phyloP scores from a whole-genome alignment of 2,113 vertebrate species.

The Amphilophus citrinellus region DNA sequence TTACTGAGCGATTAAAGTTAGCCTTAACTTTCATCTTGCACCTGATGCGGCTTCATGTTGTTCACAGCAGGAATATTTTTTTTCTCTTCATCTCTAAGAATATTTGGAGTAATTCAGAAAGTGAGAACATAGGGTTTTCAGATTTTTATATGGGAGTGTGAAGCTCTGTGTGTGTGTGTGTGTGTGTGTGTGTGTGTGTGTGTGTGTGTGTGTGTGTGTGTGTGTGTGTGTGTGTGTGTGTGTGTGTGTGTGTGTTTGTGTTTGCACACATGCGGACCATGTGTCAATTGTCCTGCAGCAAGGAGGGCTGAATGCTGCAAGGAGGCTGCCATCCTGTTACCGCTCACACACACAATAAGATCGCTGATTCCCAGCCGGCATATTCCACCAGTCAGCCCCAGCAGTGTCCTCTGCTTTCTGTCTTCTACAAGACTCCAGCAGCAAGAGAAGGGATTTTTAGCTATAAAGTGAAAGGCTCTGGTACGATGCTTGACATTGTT shows the following conservation, averaged over 20 bases:
- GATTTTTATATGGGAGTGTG: conserved; percentile 42
- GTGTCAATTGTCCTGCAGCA: conserved; percentile 58
- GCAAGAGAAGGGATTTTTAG: not conserved
- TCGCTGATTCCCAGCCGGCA: not conserved
- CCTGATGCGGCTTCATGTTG: conserved; percentile 28
- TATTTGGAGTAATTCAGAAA: conserved; percentile 21
- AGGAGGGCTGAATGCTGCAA: conserved; percentile 44
- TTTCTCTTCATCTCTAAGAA: not conserved
- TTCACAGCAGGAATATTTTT: conserved; percentile 9
- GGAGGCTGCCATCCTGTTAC: conserved; percentile 28
- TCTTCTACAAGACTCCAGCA: not conserved
- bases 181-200: conserved; percentile 50
- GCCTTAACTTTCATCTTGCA: conserved; percentile 42
- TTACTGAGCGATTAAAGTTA: conserved; percentile 36
- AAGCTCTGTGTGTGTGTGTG: conserved; percentile 39
- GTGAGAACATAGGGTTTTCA: conserved; percentile 17
- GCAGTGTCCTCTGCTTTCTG: not conserved
- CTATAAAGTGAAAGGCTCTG: conserved; percentile 11
- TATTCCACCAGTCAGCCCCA: not conserved
- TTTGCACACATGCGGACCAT: conserved; percentile 61
- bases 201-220: too few relatives aligned
- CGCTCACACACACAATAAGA: conserved; percentile 22
- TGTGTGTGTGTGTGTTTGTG: too few relatives aligned
- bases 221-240: too few relatives aligned
- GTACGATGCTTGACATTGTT: not conserved